A percentile compares a stretch with the other conserved stretches of the same genome.
Evolutionary conservation across 2,113 vertebrate species (phyloP).

Genomic region (Oceanites oceanicus): DNA sequence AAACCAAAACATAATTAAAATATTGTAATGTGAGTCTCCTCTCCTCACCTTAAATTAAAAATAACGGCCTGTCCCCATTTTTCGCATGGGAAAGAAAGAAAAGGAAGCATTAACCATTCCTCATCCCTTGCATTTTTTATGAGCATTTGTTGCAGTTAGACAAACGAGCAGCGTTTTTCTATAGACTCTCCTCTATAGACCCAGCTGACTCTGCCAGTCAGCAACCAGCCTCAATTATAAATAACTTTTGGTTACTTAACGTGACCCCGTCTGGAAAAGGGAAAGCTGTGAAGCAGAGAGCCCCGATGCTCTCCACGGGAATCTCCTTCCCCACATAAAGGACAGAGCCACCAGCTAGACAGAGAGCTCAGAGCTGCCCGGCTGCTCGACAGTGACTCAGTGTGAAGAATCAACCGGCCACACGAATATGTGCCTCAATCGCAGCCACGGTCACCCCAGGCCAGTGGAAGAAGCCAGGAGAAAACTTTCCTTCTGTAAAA

Average conservation of each 20-base stretch:
- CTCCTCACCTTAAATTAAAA: neutral
- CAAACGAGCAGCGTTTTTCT: neutral
- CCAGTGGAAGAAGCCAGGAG: conserved; percentile 4
- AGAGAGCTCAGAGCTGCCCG: neutral
- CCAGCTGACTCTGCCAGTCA: neutral
- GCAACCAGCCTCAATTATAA: neutral
- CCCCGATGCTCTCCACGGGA: neutral
- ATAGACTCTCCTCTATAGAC: neutral
- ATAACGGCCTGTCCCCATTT: neutral
- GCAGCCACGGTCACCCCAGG: neutral
- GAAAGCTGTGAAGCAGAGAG: neutral
- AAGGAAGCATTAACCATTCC: neutral
- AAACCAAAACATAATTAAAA: neutral
- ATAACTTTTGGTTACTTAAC: neutral
- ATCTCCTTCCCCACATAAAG: neutral
- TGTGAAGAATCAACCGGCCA: neutral
- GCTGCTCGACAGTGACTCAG: neutral
- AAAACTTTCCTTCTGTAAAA: conserved; percentile 8
- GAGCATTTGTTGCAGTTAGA: neutral
- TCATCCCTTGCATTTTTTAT: neutral
- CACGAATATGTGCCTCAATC: neutral
- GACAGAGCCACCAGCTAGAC: neutral
- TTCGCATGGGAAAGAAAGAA: neutral
- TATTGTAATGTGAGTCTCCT: neutral
- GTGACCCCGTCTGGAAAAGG: neutral